Base-by-base conservation (phyloP, 2,797 vertebrate genomes). In the Cossypha niveicapilla region DNA sequence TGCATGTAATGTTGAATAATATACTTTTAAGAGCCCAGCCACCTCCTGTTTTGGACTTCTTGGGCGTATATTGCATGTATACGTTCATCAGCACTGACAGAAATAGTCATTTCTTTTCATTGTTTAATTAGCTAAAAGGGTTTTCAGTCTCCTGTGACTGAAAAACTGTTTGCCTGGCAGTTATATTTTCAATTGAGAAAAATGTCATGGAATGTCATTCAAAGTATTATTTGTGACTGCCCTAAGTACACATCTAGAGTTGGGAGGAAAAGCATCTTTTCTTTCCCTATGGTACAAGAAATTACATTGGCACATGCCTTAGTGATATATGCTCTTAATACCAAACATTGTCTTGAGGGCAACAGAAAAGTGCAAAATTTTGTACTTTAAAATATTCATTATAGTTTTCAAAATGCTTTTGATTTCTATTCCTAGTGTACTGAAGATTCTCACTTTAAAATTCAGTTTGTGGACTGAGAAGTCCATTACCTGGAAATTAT, bases 371-470 rank as follows among this genome's bases (percentile, higher is more conserved):
- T 80, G 53, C 77, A 50, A 93, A 94, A 80, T 95, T 90, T 81
- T 86, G 25, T 92, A 68, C 68, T 65, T 44, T 27, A 86, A 70
- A 86, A 93, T 96, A 91, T 82, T 91, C n/a, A 28, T 48, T 73
- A 75, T 87, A 85, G 39, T 95, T 96, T 96, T 95, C 79, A 96
- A 94, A 97, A 86, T 94, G 39, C 25, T 95, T 96, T 96, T 96
- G 68, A 77, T 88, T 95, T 66, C 48, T 86, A 65, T 84, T 91
- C 50, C 30, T 90, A 63, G 37, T 88, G 24, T 90, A 82, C 28
- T 80, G 84, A 93, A 96, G 77, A 58, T 47, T 94, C 77, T 90
- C 32, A 51, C 85, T 95, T 96, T 70, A 91, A 96, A 97, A 94
- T 91, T 96, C 61, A 90, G 80, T 61, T 78, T 91, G 15, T 85